Evolutionary conservation across 2,888 invertebrate genomes (phyloP).

Genomic region (Lepidocyrtinus sp.): DNA sequence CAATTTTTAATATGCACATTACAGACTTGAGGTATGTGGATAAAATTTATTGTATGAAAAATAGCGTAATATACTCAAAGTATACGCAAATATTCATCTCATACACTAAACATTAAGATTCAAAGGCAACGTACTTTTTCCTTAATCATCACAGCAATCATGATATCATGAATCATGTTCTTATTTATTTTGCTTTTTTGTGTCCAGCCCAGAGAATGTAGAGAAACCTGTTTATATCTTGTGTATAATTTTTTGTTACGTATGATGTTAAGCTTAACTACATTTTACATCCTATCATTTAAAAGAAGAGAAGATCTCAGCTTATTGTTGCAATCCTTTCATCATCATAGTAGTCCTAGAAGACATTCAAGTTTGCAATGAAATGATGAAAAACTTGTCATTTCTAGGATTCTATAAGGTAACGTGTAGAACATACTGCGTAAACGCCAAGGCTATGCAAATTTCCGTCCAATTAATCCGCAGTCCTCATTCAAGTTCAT

Average conservation of each 20-base stretch:
- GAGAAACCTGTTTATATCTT: slow-evolving; percentile 55
- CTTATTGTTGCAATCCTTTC: not conserved
- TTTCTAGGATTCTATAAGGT: slow-evolving; percentile 1
- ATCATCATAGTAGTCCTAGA: not conserved
- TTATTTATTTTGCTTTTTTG: too few relatives aligned
- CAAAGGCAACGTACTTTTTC: too few relatives aligned
- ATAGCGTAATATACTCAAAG: too few relatives aligned
- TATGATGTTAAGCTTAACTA: not conserved
- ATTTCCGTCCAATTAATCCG: not conserved
- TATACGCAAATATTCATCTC: too few relatives aligned
- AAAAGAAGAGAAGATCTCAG: not conserved
- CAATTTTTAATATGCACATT: too few relatives aligned
- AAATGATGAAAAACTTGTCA: slow-evolving; percentile 17
- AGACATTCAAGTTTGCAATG: not conserved
- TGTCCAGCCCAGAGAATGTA: slow-evolving; percentile 53
- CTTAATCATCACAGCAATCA: too few relatives aligned
- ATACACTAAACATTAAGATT: too few relatives aligned
- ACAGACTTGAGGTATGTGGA: too few relatives aligned
- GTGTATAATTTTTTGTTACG: not conserved
- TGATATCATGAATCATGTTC: too few relatives aligned
- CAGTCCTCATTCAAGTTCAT: not conserved
- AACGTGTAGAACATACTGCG: not conserved
- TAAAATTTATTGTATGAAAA: too few relatives aligned
- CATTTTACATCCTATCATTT: not conserved
- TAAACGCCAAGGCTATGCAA: slow-evolving; percentile 1